Base-by-base conservation (phyloP, 2,888 invertebrate species). In the Tinea pellionella region DNA sequence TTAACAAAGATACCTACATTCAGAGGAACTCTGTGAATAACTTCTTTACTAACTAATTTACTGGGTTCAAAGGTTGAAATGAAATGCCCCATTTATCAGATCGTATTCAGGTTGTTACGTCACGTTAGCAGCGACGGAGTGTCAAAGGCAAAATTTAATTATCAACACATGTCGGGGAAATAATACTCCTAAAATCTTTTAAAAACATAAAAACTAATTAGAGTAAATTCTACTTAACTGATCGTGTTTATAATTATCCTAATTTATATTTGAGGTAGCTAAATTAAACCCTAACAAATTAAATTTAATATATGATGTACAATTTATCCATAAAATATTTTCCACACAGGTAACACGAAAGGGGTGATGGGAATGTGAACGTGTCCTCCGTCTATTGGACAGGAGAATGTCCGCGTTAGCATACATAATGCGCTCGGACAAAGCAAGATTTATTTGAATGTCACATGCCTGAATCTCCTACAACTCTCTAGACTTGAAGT, bases 381-480 rank as follows among this genome's bases (percentile, higher is more conserved):
- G 24, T 53, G 53, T 53, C 53, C 19, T 53, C 47, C 53, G 24
- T 24, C 53, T 12, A 53, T 53, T 12, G 53, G 53, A 41, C 59
- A 41, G 70, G 69, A 71, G 69, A 72, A 73, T 72, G 66, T 69
- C 67, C 65, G 67, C 66, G 72, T 76, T 74, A 75, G 77, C 77
- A 75, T 80, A 73, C 74, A 77, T 80, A 79, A 80, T 79, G 73
- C 69, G 69, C 68, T 71, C 66, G 76, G 75, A 78, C 78, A 78
- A 77, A 78, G 77, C 76, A 72, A 78, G 77, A 80, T 83, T 79
- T 81, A 81, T 80, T 69, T 51, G 57, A 72, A 70, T 70, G 70
- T 67, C 69, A 64, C 66, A 64, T 62, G 63, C 62, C 67, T 67
- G 70, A 18, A 53, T 53, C 19, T 24, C 18, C 19, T 2, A 18